A percentile compares a stretch with the other conserved stretches of the same genome.
These are phyloP conservation scores for Noctua fimbriata DNA, from an alignment of 2,888 invertebrate species.

Conservation along the genomic window DNA sequence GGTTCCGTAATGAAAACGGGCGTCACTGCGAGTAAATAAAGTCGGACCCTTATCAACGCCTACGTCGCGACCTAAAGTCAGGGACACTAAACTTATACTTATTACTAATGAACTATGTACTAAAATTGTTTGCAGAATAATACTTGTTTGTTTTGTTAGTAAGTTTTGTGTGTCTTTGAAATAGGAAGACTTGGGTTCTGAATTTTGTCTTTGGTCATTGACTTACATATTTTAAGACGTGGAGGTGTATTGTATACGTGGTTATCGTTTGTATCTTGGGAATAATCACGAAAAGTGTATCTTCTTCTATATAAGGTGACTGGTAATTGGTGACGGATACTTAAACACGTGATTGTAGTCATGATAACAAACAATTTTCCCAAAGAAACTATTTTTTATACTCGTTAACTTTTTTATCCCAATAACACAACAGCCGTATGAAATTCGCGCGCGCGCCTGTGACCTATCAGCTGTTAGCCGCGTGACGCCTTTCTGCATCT, in stretches of 20 bases:
- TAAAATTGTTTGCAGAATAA: conserved; percentile 45
- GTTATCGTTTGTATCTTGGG: neutral
- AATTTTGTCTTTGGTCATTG: neutral
- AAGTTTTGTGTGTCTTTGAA: conserved; percentile 21
- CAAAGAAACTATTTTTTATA: too few species aligned
- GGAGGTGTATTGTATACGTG: neutral
- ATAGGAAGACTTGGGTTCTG: neutral
- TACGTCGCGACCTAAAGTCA: conserved; percentile 56
- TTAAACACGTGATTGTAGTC: too few species aligned
- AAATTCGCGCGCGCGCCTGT: too few species aligned
- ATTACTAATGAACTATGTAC: conserved; percentile 58
- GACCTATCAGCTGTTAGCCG: too few species aligned
- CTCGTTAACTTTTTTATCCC: too few species aligned
- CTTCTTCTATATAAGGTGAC: too few species aligned
- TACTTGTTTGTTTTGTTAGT: conserved; percentile 35
- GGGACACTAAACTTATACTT: conserved; percentile 55
- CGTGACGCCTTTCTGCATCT: too few species aligned
- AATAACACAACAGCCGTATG: too few species aligned
- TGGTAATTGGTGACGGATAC: too few species aligned
- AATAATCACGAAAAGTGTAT: neutral
- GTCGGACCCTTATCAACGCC: conserved; percentile 74
- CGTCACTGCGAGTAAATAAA: conserved; percentile 72
- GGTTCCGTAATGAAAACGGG: conserved; percentile 68
- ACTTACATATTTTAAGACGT: neutral
- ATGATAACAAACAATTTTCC: too few species aligned